These are phyloP conservation scores for Phaetusa simplex DNA, from an alignment of 2,113 vertebrate genomes.

Conservation along the genomic window DNA sequence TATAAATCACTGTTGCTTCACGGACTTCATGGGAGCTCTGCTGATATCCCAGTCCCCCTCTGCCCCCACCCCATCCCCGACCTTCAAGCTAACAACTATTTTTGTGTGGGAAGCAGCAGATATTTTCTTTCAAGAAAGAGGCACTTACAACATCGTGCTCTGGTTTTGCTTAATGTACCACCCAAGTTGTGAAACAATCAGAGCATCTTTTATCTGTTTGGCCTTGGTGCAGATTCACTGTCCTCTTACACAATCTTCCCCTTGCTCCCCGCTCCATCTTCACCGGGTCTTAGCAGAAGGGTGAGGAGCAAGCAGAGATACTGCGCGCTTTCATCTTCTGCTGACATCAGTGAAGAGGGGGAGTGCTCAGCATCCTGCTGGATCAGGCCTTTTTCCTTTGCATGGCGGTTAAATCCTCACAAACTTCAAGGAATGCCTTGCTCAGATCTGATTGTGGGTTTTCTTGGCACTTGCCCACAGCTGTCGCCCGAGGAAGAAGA, in stretches of 20 bases:
- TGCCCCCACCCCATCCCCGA: background rate
- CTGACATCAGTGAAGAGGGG: constrained; percentile 12
- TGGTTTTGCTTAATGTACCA: constrained; percentile 68
- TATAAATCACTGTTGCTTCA: constrained; percentile 40
- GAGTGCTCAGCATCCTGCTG: constrained; percentile 23
- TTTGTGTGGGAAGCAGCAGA: constrained; percentile 61
- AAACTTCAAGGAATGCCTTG: constrained; percentile 38
- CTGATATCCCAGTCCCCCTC: background rate
- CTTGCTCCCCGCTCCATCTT: background rate
- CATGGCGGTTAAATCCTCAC: background rate
- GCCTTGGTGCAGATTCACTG: constrained; percentile 66
- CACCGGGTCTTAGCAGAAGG: background rate
- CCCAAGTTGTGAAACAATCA: constrained; percentile 69
- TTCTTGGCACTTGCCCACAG: constrained; percentile 73
- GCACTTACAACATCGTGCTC: constrained; percentile 57
- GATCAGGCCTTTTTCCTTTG: constrained; percentile 36
- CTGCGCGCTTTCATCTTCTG: constrained; percentile 38
- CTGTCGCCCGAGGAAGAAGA: constrained; percentile 98
- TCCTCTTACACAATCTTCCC: constrained; percentile 61
- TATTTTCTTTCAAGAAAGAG: constrained; percentile 56
- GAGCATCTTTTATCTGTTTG: constrained; percentile 67
- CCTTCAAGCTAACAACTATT: constrained; percentile 40
- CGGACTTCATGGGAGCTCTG: background rate
- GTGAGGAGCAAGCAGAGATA: background rate
- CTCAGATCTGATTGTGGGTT: constrained; percentile 58